Evolutionary conservation across 2,888 invertebrate genomes (phyloP).

Genomic region (Nemotelus pantherinus): DNA sequence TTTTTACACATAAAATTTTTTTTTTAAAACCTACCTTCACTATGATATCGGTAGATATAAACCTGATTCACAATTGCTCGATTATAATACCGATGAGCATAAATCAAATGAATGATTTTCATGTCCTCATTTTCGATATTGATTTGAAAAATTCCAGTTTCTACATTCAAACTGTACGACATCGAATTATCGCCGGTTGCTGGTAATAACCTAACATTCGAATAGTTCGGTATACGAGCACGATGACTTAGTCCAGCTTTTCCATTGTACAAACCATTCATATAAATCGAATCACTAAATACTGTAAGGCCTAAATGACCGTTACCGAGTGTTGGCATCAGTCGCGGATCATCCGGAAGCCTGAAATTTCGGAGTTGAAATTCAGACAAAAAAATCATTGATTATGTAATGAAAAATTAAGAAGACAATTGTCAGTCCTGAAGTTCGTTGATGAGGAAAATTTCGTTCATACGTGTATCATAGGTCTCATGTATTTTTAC

Average conservation of each 20-base stretch:
- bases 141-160: constrained; percentile 65
- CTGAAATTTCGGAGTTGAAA: constrained; percentile 57
- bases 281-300: constrained; percentile 70
- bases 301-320: constrained; percentile 71
- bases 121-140: constrained; percentile 51
- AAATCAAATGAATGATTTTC: constrained; percentile 56
- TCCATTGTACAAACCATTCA: constrained; percentile 72
- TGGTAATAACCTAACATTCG: constrained; percentile 63
- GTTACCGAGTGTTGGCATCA: constrained; percentile 71
- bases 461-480: too few species aligned
- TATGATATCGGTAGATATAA: constrained; percentile 44
- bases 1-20: too few species aligned
- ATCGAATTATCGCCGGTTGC: constrained; percentile 51
- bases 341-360: constrained; percentile 67
- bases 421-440: too few species aligned
- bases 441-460: too few species aligned
- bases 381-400: too few species aligned
- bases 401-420: too few species aligned
- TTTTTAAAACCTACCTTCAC: constrained; percentile 45
- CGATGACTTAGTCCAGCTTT: constrained; percentile 68
- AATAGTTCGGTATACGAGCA: constrained; percentile 71
- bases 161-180: constrained; percentile 66
- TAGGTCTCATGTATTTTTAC: too few species aligned
- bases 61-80: constrained; percentile 62
- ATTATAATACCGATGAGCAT: constrained; percentile 63